phyloP scores from a whole-genome alignment of 1,140 invertebrate genomes.

The Antheraea mylitta region DNA sequence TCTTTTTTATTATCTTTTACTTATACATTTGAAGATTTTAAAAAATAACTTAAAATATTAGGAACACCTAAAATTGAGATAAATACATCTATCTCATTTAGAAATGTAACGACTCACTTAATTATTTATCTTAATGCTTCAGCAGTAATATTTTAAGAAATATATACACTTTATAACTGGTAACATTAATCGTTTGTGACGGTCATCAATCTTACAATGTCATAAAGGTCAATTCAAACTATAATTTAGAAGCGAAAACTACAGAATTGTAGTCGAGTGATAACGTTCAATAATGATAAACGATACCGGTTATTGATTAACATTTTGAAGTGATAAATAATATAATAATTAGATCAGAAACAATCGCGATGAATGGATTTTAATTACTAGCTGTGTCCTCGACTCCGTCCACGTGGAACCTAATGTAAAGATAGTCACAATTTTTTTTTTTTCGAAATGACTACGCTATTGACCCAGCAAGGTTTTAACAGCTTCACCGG shows the following conservation, averaged over 20 bases:
- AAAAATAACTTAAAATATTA: too few species aligned
- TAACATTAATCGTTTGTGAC: not conserved
- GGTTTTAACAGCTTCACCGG: too few species aligned
- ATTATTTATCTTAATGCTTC: not conserved
- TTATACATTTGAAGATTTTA: too few species aligned
- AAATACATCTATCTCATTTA: too few species aligned
- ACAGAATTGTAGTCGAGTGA: not conserved
- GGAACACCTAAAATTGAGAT: too few species aligned
- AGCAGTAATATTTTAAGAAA: not conserved
- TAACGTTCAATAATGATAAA: constrained; percentile 1
- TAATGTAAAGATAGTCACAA: too few species aligned
- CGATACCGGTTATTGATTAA: not conserved
- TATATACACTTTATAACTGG: not conserved
- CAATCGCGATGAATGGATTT: not conserved
- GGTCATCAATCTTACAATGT: not conserved
- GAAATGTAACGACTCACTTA: too few species aligned
- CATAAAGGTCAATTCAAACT: not conserved
- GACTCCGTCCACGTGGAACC: too few species aligned
- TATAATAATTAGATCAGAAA: not conserved
- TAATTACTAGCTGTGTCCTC: too few species aligned
- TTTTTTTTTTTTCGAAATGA: too few species aligned
- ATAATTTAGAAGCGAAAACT: not conserved
- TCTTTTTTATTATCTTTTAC: too few species aligned
- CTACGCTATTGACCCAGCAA: too few species aligned
- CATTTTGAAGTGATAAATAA: not conserved